These are phyloP conservation scores for Hesperophylax magnus DNA, from an alignment of 1,140 invertebrate species.

Conservation along the genomic window DNA sequence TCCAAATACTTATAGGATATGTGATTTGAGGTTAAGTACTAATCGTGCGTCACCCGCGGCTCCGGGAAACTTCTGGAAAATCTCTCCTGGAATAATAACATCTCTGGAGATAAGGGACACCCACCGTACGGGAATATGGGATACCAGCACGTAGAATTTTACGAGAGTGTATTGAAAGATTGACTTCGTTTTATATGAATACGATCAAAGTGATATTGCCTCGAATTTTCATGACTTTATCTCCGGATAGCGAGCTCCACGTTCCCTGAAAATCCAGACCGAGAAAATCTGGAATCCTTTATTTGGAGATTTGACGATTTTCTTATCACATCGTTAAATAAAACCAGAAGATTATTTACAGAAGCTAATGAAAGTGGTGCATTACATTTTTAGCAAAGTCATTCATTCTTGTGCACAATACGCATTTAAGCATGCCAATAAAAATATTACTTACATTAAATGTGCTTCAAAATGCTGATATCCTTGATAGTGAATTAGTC, in stretches of 20 bases:
- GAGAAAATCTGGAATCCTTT: neutral
- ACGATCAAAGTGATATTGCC: slow-evolving; percentile 33
- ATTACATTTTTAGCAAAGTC: no score
- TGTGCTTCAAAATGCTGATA: no score
- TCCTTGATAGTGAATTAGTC: no score
- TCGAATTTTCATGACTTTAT: slow-evolving; percentile 33
- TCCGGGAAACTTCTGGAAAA: slow-evolving; percentile 9
- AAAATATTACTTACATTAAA: no score
- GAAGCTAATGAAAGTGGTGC: no score
- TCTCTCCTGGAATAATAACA: slow-evolving; percentile 13
- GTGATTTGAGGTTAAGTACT: slow-evolving; percentile 54
- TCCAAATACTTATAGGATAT: slow-evolving; percentile 52
- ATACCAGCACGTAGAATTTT: slow-evolving; percentile 54
- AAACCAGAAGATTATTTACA: no score
- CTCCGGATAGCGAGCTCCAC: slow-evolving; percentile 15
- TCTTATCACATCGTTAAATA: neutral
- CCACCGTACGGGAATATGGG: slow-evolving; percentile 26
- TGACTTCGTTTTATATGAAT: slow-evolving; percentile 36
- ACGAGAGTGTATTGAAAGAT: slow-evolving; percentile 54
- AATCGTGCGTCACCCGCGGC: slow-evolving; percentile 25
- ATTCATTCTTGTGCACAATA: no score
- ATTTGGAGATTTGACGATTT: neutral
- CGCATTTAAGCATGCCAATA: no score
- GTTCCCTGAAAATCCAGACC: neutral
- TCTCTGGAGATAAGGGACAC: slow-evolving; percentile 18